Evolutionary conservation across 2,113 vertebrate genomes (phyloP).

Genomic region (Trinectes maculatus): DNA sequence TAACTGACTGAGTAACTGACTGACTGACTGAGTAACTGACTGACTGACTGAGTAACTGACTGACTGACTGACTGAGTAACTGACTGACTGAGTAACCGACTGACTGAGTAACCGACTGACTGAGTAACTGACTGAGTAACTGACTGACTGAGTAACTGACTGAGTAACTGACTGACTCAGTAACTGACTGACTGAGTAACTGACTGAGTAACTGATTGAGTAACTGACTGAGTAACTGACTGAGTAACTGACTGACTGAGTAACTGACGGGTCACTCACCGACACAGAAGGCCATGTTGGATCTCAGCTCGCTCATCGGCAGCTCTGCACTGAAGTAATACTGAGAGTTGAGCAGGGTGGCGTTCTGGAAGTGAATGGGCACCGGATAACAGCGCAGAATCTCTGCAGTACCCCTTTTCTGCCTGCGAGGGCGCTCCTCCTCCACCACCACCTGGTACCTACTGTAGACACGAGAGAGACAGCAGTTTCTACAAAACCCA

Average conservation of each 20-base stretch:
- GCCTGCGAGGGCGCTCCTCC: constrained; percentile 91
- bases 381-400: constrained; percentile 94
- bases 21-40: neutral
- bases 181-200: neutral
- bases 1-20: neutral
- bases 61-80: too few relatives aligned
- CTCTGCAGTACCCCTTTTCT: constrained; percentile 85
- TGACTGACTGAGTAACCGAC: too few relatives aligned
- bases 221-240: too few relatives aligned
- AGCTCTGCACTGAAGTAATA: constrained; percentile 97
- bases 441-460: constrained; percentile 97
- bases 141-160: too few relatives aligned
- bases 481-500: too few relatives aligned
- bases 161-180: too few relatives aligned
- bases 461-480: constrained; percentile 66
- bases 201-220: neutral
- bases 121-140: neutral
- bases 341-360: constrained; percentile 86
- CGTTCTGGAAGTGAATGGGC: constrained; percentile 94
- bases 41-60: neutral
- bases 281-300: constrained; percentile 87
- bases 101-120: too few relatives aligned
- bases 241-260: neutral
- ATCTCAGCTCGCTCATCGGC: constrained; percentile 84
- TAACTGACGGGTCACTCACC: constrained; percentile 63